A percentile compares a stretch with the other conserved stretches of the same genome.
These are phyloP conservation scores for Tichodroma muraria DNA, from an alignment of 2,113 vertebrate genomes.

Conservation along the genomic window DNA sequence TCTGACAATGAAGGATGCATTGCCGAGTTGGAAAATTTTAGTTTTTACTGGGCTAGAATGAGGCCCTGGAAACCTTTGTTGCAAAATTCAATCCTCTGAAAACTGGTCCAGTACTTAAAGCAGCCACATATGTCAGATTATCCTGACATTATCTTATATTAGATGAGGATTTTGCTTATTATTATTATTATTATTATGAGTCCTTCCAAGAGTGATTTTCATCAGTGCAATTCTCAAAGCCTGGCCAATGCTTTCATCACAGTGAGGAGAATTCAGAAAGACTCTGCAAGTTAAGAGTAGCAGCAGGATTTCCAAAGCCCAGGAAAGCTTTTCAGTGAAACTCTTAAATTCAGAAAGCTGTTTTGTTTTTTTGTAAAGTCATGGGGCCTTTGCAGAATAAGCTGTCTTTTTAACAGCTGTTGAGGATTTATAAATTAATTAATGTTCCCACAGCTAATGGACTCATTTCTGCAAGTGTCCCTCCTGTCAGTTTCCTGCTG, in stretches of 20 bases:
- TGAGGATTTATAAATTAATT: not conserved
- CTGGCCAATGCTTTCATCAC: not conserved
- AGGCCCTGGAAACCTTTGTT: not conserved
- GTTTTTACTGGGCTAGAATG: not conserved
- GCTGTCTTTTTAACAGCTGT: not conserved
- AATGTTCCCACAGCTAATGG: not conserved
- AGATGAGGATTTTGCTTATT: not conserved
- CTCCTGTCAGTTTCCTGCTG: not conserved
- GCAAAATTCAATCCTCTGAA: not conserved
- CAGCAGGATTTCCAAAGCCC: not conserved
- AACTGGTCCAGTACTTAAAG: not conserved
- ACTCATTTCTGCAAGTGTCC: not conserved
- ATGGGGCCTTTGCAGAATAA: not conserved
- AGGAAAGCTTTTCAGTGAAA: not conserved
- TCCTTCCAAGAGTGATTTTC: not conserved
- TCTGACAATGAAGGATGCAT: not conserved
- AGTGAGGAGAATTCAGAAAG: not conserved
- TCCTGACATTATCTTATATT: not conserved
- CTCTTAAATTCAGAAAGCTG: not conserved
- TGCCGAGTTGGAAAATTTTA: not conserved
- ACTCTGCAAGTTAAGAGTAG: not conserved
- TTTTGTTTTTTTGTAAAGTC: not conserved
- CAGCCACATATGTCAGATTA: not conserved
- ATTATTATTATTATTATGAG: not conserved
- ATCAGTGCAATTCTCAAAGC: not conserved